Evolutionary conservation across 1,140 invertebrate species (phyloP).

Genomic region (Drosophila saltans): DNA sequence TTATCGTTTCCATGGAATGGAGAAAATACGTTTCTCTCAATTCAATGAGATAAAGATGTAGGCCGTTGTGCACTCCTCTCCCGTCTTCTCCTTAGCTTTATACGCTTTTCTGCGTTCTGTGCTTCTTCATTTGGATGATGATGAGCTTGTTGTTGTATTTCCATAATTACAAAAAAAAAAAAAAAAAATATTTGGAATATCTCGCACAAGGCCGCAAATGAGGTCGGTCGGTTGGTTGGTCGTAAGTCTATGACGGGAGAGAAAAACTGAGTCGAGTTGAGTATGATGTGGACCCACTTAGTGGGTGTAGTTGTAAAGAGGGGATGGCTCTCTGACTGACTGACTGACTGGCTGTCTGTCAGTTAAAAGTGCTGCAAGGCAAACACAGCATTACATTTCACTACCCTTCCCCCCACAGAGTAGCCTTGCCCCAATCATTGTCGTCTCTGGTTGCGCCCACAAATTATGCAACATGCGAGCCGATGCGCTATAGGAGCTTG

Average conservation of each 20-base stretch:
- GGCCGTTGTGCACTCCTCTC: constrained; percentile 27
- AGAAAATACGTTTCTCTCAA: constrained; percentile 4
- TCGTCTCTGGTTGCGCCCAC: constrained; percentile 63
- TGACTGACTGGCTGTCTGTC: constrained; percentile 38
- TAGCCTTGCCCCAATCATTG: constrained; percentile 53
- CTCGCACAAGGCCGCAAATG: constrained; percentile 68
- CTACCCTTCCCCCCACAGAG: not conserved
- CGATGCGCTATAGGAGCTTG: constrained; percentile 47
- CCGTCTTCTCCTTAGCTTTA: not conserved
- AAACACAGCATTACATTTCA: constrained; percentile 58
- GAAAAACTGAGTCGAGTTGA: constrained; percentile 23
- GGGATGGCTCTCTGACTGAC: constrained; percentile 23
- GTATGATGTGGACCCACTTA: constrained; percentile 28
- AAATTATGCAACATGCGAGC: constrained; percentile 72
- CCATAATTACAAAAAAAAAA: constrained; percentile 74
- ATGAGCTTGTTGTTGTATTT: constrained; percentile 46
- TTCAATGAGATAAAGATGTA: constrained; percentile 57
- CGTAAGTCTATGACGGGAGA: constrained; percentile 21
- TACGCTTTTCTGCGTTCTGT: not conserved
- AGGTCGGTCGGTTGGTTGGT: constrained; percentile 26
- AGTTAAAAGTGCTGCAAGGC: constrained; percentile 70
- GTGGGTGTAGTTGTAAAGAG: constrained; percentile 30
- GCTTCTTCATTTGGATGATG: constrained; percentile 7
- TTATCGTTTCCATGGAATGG: constrained; percentile 5
- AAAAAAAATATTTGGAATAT: constrained; percentile 65